A percentile compares a stretch with the other conserved stretches of the same genome.
Conservation (phyloP, 2,113 vertebrate species). For the Xiphophorus couchianus region DNA sequence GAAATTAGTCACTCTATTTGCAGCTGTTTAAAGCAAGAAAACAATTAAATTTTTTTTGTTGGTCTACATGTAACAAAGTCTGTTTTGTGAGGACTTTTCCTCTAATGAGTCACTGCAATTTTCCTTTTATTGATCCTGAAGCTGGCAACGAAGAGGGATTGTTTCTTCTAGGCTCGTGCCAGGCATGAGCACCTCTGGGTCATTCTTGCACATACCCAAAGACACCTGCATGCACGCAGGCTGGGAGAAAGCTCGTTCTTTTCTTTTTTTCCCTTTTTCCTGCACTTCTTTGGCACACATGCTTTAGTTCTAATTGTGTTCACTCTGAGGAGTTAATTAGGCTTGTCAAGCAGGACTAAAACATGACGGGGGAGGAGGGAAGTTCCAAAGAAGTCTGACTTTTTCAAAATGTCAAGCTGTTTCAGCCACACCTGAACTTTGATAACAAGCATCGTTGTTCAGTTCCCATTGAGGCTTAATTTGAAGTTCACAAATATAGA, state of each 20-base stretch:
- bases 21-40: not conserved
- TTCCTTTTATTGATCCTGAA: slow-evolving; percentile 65
- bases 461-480: slow-evolving; percentile 13
- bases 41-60: not conserved
- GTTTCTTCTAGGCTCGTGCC: slow-evolving; percentile 59
- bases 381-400: slow-evolving; percentile 49
- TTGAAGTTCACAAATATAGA: slow-evolving; percentile 27
- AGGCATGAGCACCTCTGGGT: slow-evolving; percentile 61
- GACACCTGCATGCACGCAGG: slow-evolving; percentile 1
- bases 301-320: slow-evolving; percentile 2
- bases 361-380: slow-evolving; percentile 15
- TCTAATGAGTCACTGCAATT: slow-evolving; percentile 47
- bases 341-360: slow-evolving; percentile 17
- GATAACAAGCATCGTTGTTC: slow-evolving; percentile 14
- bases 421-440: slow-evolving; percentile 29
- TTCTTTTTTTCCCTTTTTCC: not conserved
- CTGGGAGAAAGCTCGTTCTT: slow-evolving; percentile 8
- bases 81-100: slow-evolving; percentile 44
- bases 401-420: slow-evolving; percentile 57
- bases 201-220: slow-evolving; percentile 28
- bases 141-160: slow-evolving; percentile 47
- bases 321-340: slow-evolving; percentile 40
- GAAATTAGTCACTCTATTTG: not conserved
- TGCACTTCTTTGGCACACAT: slow-evolving; percentile 19
- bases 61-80: not conserved